Conservation (phyloP, 2,888 invertebrate genomes). For the Opisthograptis luteolata region DNA sequence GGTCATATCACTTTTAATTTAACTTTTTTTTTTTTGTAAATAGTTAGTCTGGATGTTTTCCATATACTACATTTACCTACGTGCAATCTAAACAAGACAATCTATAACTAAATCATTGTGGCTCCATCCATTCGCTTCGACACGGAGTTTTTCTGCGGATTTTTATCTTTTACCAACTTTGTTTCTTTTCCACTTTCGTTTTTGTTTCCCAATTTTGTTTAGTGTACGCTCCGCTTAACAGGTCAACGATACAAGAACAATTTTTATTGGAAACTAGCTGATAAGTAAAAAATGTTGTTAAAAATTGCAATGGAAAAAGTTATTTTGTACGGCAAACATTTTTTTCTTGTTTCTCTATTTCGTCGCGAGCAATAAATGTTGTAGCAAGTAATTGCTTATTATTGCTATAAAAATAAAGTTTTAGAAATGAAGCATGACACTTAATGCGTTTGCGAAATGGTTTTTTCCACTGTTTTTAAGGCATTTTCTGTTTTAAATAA, state of each 20-base stretch:
- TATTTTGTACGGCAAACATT: neutral
- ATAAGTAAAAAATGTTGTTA: slow-evolving; percentile 32
- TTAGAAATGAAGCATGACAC: neutral
- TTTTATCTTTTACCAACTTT: slow-evolving; percentile 2
- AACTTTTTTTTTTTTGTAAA: neutral
- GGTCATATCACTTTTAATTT: no score
- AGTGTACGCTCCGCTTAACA: slow-evolving; percentile 43
- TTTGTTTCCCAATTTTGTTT: slow-evolving; percentile 41
- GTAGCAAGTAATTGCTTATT: slow-evolving; percentile 13
- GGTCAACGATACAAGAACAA: slow-evolving; percentile 39
- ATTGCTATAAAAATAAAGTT: slow-evolving; percentile 12
- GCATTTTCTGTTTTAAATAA: no score
- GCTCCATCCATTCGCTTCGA: slow-evolving; percentile 20
- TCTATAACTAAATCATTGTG: slow-evolving; percentile 36
- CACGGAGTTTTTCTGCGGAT: slow-evolving; percentile 31
- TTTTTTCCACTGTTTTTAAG: no score
- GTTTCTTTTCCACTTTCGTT: neutral
- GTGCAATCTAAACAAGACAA: slow-evolving; percentile 34
- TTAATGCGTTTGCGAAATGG: no score
- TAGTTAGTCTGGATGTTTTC: no score
- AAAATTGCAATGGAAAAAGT: slow-evolving; percentile 14
- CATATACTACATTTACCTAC: slow-evolving; percentile 37
- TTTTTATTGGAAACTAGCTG: neutral
- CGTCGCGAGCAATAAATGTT: neutral
- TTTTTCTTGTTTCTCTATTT: slow-evolving; percentile 7